phyloP scores from a whole-genome alignment of 2,888 invertebrate genomes.

The Mycalesis mineus region DNA sequence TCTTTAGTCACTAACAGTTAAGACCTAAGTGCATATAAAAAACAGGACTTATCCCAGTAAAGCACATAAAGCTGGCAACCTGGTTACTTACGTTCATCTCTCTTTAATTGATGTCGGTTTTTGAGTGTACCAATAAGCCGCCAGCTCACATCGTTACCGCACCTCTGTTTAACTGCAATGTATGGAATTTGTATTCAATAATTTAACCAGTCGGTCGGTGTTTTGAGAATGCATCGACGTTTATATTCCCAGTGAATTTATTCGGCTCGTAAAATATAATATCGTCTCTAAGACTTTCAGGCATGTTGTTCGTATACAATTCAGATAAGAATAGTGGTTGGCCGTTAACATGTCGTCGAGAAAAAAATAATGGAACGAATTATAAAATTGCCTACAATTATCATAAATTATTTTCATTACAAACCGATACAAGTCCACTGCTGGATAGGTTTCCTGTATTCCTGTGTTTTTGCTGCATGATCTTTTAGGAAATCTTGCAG shows the following conservation, averaged over 20 bases:
- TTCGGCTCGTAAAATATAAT: slow-evolving; percentile 42
- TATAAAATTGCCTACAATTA: no score
- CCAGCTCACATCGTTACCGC: slow-evolving; percentile 49
- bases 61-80: background rate
- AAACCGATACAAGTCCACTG: no score
- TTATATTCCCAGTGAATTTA: slow-evolving; percentile 47
- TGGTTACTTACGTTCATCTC: slow-evolving; percentile 44
- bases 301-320: slow-evolving; percentile 1
- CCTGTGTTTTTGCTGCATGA: no score
- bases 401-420: no score
- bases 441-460: no score
- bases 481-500: no score
- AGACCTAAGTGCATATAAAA: no score
- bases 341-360: no score
- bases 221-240: slow-evolving; percentile 43
- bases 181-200: slow-evolving; percentile 72
- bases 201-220: slow-evolving; percentile 52
- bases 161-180: slow-evolving; percentile 57
- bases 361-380: no score
- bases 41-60: background rate
- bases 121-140: slow-evolving; percentile 66
- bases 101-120: slow-evolving; percentile 71
- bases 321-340: background rate
- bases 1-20: no score
- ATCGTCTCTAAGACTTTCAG: slow-evolving; percentile 23